Evolutionary conservation across 1,140 invertebrate genomes (phyloP).

Genomic region (Conus ventricosus): DNA sequence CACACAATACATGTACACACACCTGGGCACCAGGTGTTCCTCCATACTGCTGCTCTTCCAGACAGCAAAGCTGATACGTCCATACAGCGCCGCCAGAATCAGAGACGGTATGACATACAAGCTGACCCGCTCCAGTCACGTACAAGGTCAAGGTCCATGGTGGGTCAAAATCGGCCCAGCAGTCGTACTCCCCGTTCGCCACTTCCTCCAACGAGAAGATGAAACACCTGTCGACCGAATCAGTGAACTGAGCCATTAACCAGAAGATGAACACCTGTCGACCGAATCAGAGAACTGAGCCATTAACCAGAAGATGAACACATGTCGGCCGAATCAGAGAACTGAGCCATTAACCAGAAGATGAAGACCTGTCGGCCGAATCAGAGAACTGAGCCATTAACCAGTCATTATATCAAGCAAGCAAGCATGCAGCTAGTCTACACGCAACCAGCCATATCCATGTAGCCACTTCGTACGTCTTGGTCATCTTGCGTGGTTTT

Average conservation of each 20-base stretch:
- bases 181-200: conserved; percentile 75
- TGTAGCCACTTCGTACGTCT: no score
- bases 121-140: conserved; percentile 55
- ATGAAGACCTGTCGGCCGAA: conserved; percentile 75
- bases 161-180: conserved; percentile 81
- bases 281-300: no score
- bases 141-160: conserved; percentile 55
- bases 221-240: conserved; percentile 75
- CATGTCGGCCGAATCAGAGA: conserved; percentile 76
- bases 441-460: no score
- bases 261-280: no score
- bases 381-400: no score
- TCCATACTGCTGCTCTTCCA: conserved; percentile 62
- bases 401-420: no score
- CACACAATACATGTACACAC: no score
- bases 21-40: conserved; percentile 29
- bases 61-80: conserved; percentile 80
- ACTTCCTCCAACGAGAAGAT: conserved; percentile 55
- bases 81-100: conserved; percentile 74
- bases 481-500: no score
- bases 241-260: background rate
- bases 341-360: no score
- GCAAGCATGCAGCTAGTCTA: no score
- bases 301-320: conserved; percentile 47
- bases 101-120: conserved; percentile 59